Conservation (phyloP, 2,888 invertebrate genomes). For the Chironomus riparius region DNA sequence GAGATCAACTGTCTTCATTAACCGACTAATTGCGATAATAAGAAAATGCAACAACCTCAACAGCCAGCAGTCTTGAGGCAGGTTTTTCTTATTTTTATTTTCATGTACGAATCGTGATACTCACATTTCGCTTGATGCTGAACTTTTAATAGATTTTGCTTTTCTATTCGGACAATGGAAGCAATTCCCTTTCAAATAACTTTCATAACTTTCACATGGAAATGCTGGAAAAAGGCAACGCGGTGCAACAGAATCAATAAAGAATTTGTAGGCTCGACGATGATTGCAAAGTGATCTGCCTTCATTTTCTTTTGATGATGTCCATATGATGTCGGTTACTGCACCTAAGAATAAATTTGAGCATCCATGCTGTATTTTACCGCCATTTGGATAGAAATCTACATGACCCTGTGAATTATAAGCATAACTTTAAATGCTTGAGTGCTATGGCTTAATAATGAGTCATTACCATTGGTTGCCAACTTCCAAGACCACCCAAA, state of each 20-base stretch:
- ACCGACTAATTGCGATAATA: no score
- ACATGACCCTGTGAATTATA: constrained; percentile 56
- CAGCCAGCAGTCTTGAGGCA: no score
- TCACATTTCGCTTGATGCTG: constrained; percentile 39
- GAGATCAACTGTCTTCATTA: no score
- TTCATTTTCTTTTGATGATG: constrained; percentile 64
- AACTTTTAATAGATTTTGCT: constrained; percentile 27
- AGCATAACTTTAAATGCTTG: no score
- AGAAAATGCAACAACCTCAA: no score
- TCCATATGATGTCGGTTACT: constrained; percentile 77
- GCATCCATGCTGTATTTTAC: constrained; percentile 84
- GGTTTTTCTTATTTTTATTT: no score
- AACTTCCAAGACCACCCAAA: constrained; percentile 62
- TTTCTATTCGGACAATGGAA: constrained; percentile 53
- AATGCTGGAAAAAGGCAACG: constrained; percentile 88
- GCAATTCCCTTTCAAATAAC: constrained; percentile 69
- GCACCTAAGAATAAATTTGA: constrained; percentile 87
- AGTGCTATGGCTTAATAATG: no score
- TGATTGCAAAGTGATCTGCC: constrained; percentile 87
- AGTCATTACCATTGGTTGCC: constrained; percentile 60
- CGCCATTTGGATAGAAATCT: constrained; percentile 70
- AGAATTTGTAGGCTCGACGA: constrained; percentile 84
- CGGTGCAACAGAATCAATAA: constrained; percentile 87
- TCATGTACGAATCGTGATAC: neutral
- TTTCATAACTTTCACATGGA: constrained; percentile 75